Conservation (phyloP, 2,888 invertebrate genomes). For the Calameuta idolon region DNA sequence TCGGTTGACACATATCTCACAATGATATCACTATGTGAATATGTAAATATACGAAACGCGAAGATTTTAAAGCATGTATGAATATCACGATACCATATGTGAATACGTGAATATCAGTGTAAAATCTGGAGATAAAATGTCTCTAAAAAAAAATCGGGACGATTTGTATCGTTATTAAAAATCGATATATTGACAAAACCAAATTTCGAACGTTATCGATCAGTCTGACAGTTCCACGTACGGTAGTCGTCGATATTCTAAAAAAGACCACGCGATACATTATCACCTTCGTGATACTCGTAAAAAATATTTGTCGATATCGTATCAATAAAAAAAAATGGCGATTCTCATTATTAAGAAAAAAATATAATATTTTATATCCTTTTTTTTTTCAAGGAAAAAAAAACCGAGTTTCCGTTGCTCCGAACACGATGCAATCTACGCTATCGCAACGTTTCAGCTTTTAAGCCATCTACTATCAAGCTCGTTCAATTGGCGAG, state of each 20-base stretch:
- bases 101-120: too few species aligned
- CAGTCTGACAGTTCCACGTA: too few species aligned
- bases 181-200: too few species aligned
- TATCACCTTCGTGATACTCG: neutral
- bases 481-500: neutral
- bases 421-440: neutral
- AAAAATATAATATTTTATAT: neutral
- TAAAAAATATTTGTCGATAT: neutral
- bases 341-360: neutral
- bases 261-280: too few species aligned
- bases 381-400: neutral
- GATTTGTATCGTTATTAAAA: too few species aligned
- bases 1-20: neutral
- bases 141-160: too few species aligned
- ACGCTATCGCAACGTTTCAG: neutral
- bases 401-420: neutral
- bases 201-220: too few species aligned
- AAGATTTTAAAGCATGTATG: neutral
- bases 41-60: neutral
- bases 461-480: neutral
- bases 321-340: neutral
- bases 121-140: too few species aligned
- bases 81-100: neutral
- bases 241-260: too few species aligned
- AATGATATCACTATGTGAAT: neutral